Evolutionary conservation across 2,888 invertebrate genomes (phyloP), one percentile per base, ranked within the genome.

Genomic region (Thera britannica): DNA sequence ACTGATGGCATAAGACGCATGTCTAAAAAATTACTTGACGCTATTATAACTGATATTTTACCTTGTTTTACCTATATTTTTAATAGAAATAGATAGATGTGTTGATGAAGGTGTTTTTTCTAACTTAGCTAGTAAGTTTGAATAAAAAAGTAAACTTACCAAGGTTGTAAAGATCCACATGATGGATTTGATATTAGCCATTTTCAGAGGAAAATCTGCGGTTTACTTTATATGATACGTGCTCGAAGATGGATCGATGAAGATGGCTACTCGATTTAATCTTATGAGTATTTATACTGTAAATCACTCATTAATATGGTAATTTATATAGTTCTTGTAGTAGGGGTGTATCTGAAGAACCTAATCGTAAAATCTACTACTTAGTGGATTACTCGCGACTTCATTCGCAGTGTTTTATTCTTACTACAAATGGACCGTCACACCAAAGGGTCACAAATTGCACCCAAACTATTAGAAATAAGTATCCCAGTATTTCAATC

Each of bases 91-190:
- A n/a, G n/a, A n/a, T n/a, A n/a, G n/a, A n/a, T n/a, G n/a, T n/a
- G n/a, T n/a, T n/a, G n/a, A n/a, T n/a, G n/a, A n/a, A n/a, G n/a
- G n/a, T 23, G 23, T 23, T 23, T 23, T 23, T 23, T 23, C 23
- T 23, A 23, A 23, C 23, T 1, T 23, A 23, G 23, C 23, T n/a
- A n/a, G 23, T 23, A 23, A 23, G 23, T 23, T 23, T 23, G 23
- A 23, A 38, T 11, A 35, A 38, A 11, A 51, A 51, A 38, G 44
- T 51, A 58, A 12, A 51, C 74, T 79, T 79, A 83, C 82, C 79
- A 81, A 70, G 38, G 79, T 63, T 49, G 78, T 74, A 64, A 75
- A 76, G 54, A 78, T 68, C 62, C 77, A 76, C 38, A 65, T 41
- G 34, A 69, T n/a, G 12, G 55, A 51, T 67, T 72, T 70, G 3